Base-by-base conservation (phyloP, 1,140 invertebrate genomes). In the Pygmarrhopalites habei region DNA sequence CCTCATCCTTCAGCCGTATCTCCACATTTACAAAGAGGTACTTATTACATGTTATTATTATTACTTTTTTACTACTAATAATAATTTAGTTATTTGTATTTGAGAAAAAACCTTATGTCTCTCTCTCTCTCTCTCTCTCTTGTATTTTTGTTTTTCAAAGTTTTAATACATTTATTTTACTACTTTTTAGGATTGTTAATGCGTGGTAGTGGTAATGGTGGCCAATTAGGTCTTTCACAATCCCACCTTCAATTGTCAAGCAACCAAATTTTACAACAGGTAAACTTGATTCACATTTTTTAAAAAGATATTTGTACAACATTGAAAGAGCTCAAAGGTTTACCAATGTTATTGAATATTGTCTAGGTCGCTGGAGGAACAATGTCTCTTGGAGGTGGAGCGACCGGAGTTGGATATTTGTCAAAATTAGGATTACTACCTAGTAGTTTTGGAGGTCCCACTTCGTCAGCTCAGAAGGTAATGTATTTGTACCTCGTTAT, bases 1-100 rank as follows among this genome's bases (percentile, higher is more conserved):
- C n/a, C n/a, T n/a, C 29, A 32, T n/a, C 32, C 60, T 5, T 41
- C 44, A 21, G 29, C 59, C 14, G 53, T 39, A 25, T 60, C 43
- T 53, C 53, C 62, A 12, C 61, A 70, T 28, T 14, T 67, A 17
- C 63, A 62, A 58, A 17, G 69, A 63, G 65, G 68, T 70, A 58
- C 26, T 29, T 23, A 49, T 5, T 15, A 46, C 30, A 58, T 12
- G 19, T 32, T 30, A 32, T 15, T 32, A 23, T 7, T 58, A 10
- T 30, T 35, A 23, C 32, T 10, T 5, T 39, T 32, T 17, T 5
- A 39, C 32, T 39, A 41, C 23, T 12, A 14, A 17, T 39, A 30
- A 21, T 21, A 43, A n/a, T 39, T 15, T 52, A 2, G 10, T 47
- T 41, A 41, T n/a, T n/a, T n/a, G n/a, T n/a, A n/a, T n/a, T n/a